These are phyloP conservation scores for Leptosomus discolor DNA, from an alignment of 2,113 vertebrate species.

Conservation along the genomic window DNA sequence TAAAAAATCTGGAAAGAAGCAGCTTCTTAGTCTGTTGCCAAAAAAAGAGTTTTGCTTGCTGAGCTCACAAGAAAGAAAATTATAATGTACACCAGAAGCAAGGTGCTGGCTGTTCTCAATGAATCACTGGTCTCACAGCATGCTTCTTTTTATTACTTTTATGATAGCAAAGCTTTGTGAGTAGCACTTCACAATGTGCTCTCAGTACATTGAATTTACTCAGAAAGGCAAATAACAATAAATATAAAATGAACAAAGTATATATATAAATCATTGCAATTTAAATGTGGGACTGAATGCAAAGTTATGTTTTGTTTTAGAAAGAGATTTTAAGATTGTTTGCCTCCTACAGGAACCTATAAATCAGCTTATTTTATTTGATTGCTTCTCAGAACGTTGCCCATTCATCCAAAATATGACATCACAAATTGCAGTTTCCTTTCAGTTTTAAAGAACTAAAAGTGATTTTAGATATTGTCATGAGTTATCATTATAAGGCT, in stretches of 20 bases:
- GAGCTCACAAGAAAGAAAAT: background rate
- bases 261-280: background rate
- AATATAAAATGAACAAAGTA: background rate
- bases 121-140: background rate
- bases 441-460: slow-evolving; percentile 49
- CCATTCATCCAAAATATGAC: slow-evolving; percentile 8
- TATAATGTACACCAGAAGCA: background rate
- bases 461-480: slow-evolving; percentile 37
- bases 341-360: background rate
- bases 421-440: background rate
- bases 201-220: slow-evolving; percentile 8
- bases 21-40: background rate
- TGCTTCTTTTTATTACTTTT: background rate
- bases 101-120: background rate
- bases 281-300: background rate
- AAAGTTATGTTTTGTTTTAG: slow-evolving; percentile 31
- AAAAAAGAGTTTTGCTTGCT: background rate
- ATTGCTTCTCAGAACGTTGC: slow-evolving; percentile 43
- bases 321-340: slow-evolving; percentile 12
- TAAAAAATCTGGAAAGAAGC: background rate
- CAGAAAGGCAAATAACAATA: background rate
- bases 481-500: slow-evolving; percentile 1
- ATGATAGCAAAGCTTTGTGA: slow-evolving; percentile 1
- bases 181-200: background rate
- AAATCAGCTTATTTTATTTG: slow-evolving; percentile 27